phyloP scores from a whole-genome alignment of 2,888 invertebrate species.

The Microplitis deprimator region DNA sequence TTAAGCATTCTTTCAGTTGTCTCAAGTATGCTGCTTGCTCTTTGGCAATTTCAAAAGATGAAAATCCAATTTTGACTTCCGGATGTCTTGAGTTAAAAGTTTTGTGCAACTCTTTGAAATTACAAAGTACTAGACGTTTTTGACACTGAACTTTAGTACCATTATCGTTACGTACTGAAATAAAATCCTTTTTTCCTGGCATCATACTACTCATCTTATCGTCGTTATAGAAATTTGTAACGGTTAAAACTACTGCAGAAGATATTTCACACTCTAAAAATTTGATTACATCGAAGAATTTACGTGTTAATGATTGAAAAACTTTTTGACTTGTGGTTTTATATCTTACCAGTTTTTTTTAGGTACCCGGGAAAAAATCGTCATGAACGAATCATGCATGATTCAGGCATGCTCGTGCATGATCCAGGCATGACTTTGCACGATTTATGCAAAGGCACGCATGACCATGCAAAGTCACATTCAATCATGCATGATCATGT shows the following conservation, averaged over 20 bases:
- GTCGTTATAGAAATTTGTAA: slow-evolving; percentile 19
- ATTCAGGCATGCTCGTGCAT: too few species aligned
- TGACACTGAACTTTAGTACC: slow-evolving; percentile 27
- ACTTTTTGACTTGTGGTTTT: background rate
- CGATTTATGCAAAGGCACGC: too few species aligned
- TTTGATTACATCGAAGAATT: background rate
- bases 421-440: too few species aligned
- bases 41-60: slow-evolving; percentile 15
- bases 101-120: slow-evolving; percentile 36
- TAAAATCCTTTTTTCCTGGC: slow-evolving; percentile 38
- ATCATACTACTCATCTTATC: slow-evolving; percentile 36
- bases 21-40: background rate
- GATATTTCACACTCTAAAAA: slow-evolving; percentile 22
- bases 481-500: too few species aligned
- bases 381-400: too few species aligned
- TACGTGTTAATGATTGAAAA: slow-evolving; percentile 1
- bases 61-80: slow-evolving; percentile 28
- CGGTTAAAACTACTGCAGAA: background rate
- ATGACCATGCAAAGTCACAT: too few species aligned
- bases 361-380: too few species aligned
- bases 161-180: slow-evolving; percentile 30
- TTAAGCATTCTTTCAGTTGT: too few species aligned
- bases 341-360: slow-evolving; percentile 9
- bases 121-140: slow-evolving; percentile 35
- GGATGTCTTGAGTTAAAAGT: slow-evolving; percentile 17